phyloP scores from a whole-genome alignment of 2,888 invertebrate genomes.

The Achlya flavicornis region DNA sequence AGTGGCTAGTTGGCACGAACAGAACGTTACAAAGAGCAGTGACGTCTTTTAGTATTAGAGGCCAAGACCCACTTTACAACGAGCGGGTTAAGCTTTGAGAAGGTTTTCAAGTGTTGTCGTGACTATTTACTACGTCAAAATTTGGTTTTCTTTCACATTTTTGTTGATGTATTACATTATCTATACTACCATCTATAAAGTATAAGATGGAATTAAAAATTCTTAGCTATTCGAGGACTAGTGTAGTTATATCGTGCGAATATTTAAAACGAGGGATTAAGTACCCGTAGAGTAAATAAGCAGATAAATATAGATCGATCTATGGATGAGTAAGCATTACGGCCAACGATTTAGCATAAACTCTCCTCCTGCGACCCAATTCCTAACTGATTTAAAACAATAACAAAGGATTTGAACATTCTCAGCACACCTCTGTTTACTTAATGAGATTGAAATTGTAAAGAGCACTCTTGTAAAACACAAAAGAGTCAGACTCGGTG shows the following conservation, averaged over 20 bases:
- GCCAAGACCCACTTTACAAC: constrained; percentile 3
- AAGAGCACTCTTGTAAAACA: constrained; percentile 11
- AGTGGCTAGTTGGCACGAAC: background rate
- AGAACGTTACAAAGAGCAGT: constrained; percentile 7
- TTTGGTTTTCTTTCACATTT: background rate
- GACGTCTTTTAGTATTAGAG: constrained; percentile 7
- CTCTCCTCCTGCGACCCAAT: background rate
- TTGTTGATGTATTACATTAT: background rate
- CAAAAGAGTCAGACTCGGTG: constrained; percentile 10
- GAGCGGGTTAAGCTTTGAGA: constrained; percentile 6
- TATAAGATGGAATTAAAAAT: too few relatives aligned
- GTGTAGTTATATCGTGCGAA: too few relatives aligned
- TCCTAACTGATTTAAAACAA: constrained; percentile 10
- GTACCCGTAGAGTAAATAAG: background rate
- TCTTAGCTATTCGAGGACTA: too few relatives aligned
- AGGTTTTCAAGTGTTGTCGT: background rate
- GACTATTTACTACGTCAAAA: background rate
- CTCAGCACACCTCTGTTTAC: constrained; percentile 6
- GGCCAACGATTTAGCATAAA: background rate
- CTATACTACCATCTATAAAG: too few relatives aligned
- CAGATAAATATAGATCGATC: background rate
- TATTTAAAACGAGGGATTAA: background rate
- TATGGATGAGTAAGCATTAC: background rate
- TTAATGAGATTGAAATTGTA: constrained; percentile 14
- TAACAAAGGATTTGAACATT: constrained; percentile 14